Conservation (phyloP, 2,888 invertebrate species). For the Drosophila kanekoi region DNA sequence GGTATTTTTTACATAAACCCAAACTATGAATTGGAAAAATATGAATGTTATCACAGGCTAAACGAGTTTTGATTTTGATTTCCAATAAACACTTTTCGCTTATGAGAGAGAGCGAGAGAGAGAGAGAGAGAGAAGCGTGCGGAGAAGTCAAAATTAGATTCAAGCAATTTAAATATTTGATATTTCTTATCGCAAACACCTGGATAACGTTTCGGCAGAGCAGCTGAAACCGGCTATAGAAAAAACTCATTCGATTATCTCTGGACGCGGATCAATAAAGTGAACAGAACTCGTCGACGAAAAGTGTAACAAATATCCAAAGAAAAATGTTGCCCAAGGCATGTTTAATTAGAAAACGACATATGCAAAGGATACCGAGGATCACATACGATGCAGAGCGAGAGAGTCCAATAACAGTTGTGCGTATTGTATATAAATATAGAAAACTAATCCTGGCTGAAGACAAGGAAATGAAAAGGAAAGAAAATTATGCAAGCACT, state of each 20-base stretch:
- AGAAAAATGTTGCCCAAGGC: slow-evolving; percentile 18
- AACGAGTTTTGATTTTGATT: slow-evolving; percentile 2
- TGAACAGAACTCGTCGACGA: slow-evolving; percentile 20
- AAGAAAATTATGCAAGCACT: slow-evolving; percentile 72
- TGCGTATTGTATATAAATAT: slow-evolving; percentile 53
- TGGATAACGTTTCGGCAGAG: slow-evolving; percentile 16
- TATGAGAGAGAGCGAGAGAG: background rate
- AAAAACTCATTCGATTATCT: slow-evolving; percentile 26
- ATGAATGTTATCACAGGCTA: slow-evolving; percentile 26
- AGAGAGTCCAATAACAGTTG: slow-evolving; percentile 32
- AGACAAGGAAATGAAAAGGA: slow-evolving; percentile 44
- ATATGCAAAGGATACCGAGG: slow-evolving; percentile 58
- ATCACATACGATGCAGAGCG: slow-evolving; percentile 11
- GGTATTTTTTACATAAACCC: slow-evolving; percentile 15
- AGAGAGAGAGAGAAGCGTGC: slow-evolving; percentile 4
- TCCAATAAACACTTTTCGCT: slow-evolving; percentile 2
- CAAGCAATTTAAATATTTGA: slow-evolving; percentile 26
- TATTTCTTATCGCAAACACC: slow-evolving; percentile 38
- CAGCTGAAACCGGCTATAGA: slow-evolving; percentile 51
- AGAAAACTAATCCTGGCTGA: slow-evolving; percentile 66
- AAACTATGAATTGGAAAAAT: background rate
- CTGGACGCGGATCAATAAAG: slow-evolving; percentile 42
- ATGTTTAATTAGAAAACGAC: slow-evolving; percentile 76
- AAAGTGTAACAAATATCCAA: slow-evolving; percentile 65
- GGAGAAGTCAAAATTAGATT: slow-evolving; percentile 6